phyloP scores from a whole-genome alignment of 2,797 vertebrate species.

The Melanotaenia nigrans region DNA sequence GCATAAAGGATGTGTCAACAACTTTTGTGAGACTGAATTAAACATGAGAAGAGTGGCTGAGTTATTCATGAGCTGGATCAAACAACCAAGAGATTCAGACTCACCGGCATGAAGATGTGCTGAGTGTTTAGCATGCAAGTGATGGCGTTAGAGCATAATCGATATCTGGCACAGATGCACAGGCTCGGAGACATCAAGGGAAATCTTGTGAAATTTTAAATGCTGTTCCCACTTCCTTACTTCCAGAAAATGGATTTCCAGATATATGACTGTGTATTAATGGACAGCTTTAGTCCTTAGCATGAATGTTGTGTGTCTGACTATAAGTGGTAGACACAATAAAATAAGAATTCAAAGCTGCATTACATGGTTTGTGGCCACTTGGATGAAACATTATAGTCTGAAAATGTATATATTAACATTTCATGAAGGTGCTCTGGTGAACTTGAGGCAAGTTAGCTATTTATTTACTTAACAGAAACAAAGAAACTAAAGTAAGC shows the following conservation, averaged over 20 bases:
- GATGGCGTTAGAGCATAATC: constrained; percentile 44
- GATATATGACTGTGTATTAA: neutral
- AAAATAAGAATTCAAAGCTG: neutral
- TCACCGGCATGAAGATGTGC: constrained; percentile 22
- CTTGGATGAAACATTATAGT: too few species aligned
- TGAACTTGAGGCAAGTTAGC: too few species aligned
- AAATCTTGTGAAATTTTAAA: constrained; percentile 13
- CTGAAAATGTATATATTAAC: too few species aligned
- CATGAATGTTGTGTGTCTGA: neutral
- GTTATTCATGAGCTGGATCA: constrained; percentile 71
- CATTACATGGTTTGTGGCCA: too few species aligned
- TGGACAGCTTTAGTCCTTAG: neutral
- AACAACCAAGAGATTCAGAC: constrained; percentile 27
- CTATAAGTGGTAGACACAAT: neutral
- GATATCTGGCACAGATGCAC: constrained; percentile 28
- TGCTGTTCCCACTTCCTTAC: neutral
- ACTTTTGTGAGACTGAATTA: constrained; percentile 67
- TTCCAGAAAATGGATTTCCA: neutral
- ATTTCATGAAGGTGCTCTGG: too few species aligned
- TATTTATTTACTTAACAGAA: too few species aligned
- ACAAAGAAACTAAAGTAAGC: too few species aligned
- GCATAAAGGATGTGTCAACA: constrained; percentile 61
- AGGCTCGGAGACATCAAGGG: neutral
- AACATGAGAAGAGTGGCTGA: constrained; percentile 65
- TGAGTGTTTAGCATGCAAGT: constrained; percentile 54